phyloP scores from a whole-genome alignment of 2,888 invertebrate genomes.

The Agrochola macilenta region DNA sequence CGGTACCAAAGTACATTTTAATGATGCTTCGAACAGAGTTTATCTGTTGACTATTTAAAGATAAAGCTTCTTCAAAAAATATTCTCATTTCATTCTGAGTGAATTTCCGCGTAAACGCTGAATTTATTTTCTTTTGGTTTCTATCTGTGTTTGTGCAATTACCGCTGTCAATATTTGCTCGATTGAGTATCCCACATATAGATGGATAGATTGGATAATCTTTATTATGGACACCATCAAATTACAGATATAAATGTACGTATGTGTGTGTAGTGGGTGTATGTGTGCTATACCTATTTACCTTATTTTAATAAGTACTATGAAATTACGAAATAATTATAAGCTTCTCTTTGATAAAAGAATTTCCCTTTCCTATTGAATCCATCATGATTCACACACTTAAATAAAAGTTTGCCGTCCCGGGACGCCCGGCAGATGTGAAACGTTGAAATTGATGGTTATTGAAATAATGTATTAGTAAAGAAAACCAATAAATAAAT shows the following conservation, averaged over 20 bases:
- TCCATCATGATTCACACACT: neutral
- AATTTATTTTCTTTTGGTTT: neutral
- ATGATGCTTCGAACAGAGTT: neutral
- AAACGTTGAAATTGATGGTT: too few relatives aligned
- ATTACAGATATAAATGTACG: neutral
- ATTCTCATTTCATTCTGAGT: too few relatives aligned
- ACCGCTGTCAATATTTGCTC: neutral
- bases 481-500: too few relatives aligned
- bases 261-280: neutral
- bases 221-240: neutral
- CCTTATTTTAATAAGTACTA: neutral
- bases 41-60: neutral
- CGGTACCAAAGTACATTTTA: neutral
- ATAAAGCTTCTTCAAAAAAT: neutral
- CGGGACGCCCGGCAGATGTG: too few relatives aligned
- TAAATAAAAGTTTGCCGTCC: too few relatives aligned
- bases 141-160: neutral
- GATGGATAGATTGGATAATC: neutral
- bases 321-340: neutral
- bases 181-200: neutral
- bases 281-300: neutral
- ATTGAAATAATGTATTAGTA: too few relatives aligned
- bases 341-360: too few relatives aligned
- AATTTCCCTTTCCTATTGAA: neutral
- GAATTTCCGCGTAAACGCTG: neutral